A percentile compares a stretch with the other conserved stretches of the same genome.
Conservation (phyloP, 1,140 invertebrate species). For the Chironomus tepperi region DNA sequence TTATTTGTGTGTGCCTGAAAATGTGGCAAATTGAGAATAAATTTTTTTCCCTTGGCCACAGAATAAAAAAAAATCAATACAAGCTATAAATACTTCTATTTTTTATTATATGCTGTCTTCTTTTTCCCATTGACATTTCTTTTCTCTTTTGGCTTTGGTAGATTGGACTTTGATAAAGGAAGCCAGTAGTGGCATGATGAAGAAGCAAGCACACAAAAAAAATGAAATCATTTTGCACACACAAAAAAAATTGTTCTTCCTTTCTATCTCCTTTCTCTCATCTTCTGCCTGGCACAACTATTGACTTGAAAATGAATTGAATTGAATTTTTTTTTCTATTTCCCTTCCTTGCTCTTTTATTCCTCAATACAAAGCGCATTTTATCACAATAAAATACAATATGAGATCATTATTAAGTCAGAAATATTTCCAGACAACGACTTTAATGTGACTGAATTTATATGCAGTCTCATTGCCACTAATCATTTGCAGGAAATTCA, state of each 20-base stretch:
- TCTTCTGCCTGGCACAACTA: neutral
- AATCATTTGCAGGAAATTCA: too few species aligned
- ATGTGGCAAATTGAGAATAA: too few species aligned
- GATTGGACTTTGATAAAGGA: slow-evolving; percentile 21
- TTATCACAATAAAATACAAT: too few species aligned
- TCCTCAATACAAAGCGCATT: too few species aligned
- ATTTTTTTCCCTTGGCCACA: neutral
- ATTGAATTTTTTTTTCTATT: neutral
- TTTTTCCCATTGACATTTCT: neutral
- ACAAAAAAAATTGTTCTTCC: neutral
- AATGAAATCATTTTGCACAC: neutral
- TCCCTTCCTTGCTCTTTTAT: neutral
- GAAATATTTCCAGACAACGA: too few species aligned
- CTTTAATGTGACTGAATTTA: too few species aligned
- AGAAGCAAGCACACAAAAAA: neutral
- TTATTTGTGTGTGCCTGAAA: too few species aligned
- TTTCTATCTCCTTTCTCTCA: neutral
- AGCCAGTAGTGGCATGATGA: neutral
- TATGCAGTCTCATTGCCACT: too few species aligned
- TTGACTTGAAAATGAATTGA: neutral
- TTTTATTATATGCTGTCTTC: neutral
- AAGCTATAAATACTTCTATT: slow-evolving; percentile 8
- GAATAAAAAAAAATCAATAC: slow-evolving; percentile 10
- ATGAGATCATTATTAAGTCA: too few species aligned
- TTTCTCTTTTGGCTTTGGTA: neutral